Conservation (phyloP, 2,113 vertebrate species). For the Limnothrissa miodon region DNA sequence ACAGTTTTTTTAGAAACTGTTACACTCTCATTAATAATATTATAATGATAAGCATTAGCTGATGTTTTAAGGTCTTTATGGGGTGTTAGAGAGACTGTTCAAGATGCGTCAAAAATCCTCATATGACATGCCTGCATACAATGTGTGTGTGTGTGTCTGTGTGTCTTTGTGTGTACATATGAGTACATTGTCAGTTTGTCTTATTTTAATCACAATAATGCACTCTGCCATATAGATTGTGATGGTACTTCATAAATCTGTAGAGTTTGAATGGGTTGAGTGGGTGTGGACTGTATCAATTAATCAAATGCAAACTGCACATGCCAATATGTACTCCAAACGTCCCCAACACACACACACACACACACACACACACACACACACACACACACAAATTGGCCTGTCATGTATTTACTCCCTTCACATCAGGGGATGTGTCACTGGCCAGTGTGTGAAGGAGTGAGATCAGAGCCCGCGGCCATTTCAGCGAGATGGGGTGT, state of each 20-base stretch:
- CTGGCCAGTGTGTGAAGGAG: not conserved
- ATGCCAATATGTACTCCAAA: not conserved
- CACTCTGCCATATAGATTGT: not conserved
- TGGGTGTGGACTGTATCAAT: not conserved
- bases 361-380: not conserved
- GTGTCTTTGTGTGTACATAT: not conserved
- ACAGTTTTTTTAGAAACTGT: not conserved
- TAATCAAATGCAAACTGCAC: not conserved
- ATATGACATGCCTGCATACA: too few relatives aligned
- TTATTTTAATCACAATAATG: slow-evolving; percentile 5
- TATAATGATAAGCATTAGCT: not conserved
- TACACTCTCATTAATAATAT: not conserved
- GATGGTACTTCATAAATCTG: not conserved
- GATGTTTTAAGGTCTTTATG: not conserved
- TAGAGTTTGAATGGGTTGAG: not conserved
- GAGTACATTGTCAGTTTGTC: not conserved
- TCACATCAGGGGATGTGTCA: slow-evolving; percentile 2
- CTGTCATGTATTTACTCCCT: slow-evolving; percentile 2
- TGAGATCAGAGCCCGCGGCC: slow-evolving; percentile 11
- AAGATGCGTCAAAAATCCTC: too few relatives aligned
- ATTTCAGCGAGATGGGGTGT: not conserved
- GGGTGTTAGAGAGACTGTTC: too few relatives aligned
- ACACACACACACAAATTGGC: too few relatives aligned
- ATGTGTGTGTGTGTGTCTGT: not conserved
- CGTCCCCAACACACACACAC: not conserved